Base-by-base conservation (phyloP, 2,888 invertebrate species). In the Ametastegia equiseti region DNA sequence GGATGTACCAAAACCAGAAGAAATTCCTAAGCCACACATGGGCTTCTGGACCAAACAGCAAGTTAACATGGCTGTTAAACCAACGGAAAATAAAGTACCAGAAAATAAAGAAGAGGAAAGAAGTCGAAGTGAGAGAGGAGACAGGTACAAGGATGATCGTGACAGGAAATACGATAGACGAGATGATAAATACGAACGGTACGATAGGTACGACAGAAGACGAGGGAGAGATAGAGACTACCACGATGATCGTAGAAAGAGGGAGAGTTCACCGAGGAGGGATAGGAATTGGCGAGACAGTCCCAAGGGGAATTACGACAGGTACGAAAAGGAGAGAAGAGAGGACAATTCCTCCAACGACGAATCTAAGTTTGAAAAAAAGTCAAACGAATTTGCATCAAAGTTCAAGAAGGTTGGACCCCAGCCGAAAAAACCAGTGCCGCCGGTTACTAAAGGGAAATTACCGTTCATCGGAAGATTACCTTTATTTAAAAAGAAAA, bases 381-480 rank as follows among this genome's bases (percentile, higher is more conserved):
- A 90, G 82, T 88, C 90, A 2, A 89, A 87, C 82, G 90, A 89
- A 33, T 89, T 87, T 0, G 87, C 88, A 4, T 88, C 89, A 0
- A 89, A 90, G 80, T 84, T 86, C 2, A 89, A 89, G 75, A 90
- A 89, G 83, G 85, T 86, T 13, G 85, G 82, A 9, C 78, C 84
- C 1, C 69, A 80, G 69, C 75, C 78, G 57, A 82, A 47, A 83
- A 88, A 71, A 88, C 89, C 83, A 91, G 91, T 83, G 0, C 80
- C 81, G 89, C 93, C 92, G 90, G 93, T 87, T 87, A 92, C 80
- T 45, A 94, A 95, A 83, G 95, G 95, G 83, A 97, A 96, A 90
- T 93, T 97, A 89, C 97, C 97, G 0, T 97, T 97, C 86, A 97
- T 97, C 84, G 97, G 97, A 84, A 94, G 97, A 90, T 95, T 97